Conservation (phyloP, 2,797 vertebrate species). For the Esox lucius region DNA sequence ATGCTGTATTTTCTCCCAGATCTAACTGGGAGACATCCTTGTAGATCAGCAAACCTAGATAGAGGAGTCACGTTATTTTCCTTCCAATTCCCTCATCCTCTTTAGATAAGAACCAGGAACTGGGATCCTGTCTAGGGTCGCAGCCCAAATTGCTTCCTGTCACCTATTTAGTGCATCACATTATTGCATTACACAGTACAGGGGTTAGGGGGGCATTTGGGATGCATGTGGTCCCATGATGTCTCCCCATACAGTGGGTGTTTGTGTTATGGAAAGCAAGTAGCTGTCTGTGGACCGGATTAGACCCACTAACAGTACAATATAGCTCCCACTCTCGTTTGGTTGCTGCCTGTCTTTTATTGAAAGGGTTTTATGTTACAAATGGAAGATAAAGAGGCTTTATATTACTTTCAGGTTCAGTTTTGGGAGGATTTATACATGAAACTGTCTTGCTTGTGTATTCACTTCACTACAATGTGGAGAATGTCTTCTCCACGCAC, state of each 20-base stretch:
- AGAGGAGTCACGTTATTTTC: constrained; percentile 62
- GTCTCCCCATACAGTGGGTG: not conserved
- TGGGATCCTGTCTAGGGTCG: not conserved
- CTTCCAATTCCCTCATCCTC: constrained; percentile 52
- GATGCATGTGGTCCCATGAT: not conserved
- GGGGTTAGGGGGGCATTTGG: not conserved
- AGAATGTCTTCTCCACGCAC: no score
- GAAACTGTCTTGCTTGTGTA: not conserved
- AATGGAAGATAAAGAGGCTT: not conserved
- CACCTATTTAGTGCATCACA: not conserved
- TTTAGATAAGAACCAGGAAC: constrained; percentile 58
- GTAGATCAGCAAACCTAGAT: constrained; percentile 57
- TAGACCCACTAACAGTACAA: not conserved
- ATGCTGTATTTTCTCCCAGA: constrained; percentile 68
- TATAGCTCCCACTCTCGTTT: not conserved
- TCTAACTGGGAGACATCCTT: constrained; percentile 50
- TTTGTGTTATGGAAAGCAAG: not conserved
- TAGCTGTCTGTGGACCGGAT: not conserved
- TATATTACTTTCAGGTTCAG: not conserved
- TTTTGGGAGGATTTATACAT: not conserved
- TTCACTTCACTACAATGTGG: not conserved
- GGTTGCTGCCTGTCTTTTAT: not conserved
- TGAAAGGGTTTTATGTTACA: not conserved
- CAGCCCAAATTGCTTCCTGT: not conserved
- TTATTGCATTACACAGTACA: not conserved